Evolutionary conservation across 2,797 vertebrate species (phyloP).

Genomic region (Gallinago stenura): DNA sequence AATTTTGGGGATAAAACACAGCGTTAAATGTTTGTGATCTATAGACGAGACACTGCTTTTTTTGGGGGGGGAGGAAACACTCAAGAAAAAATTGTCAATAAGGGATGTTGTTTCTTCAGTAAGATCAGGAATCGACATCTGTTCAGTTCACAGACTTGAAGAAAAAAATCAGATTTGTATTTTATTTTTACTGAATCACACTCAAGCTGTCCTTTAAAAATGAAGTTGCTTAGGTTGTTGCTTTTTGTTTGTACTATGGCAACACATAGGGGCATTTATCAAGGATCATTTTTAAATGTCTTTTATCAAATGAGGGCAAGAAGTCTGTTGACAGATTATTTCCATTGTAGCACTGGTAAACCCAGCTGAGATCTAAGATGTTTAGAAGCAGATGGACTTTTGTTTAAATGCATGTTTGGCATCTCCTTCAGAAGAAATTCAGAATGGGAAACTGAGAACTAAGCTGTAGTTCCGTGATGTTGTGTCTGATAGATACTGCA

Average conservation of each 20-base stretch:
- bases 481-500: background rate
- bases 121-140: background rate
- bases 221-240: rapidly evolving
- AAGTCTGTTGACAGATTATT: background rate
- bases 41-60: background rate
- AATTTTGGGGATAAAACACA: rapidly evolving
- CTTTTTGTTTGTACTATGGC: background rate
- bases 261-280: rapidly evolving
- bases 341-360: background rate
- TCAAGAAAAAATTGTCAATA: background rate
- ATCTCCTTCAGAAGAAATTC: background rate
- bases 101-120: background rate
- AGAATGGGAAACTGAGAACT: background rate
- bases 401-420: background rate
- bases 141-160: background rate
- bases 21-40: background rate
- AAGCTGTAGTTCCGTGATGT: background rate
- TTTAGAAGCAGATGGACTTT: background rate
- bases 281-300: background rate
- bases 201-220: background rate
- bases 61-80: background rate
- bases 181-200: background rate
- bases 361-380: background rate
- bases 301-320: background rate
- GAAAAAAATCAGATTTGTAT: background rate